Base-by-base conservation (phyloP, 2,888 invertebrate species). In the Meloe dianella region DNA sequence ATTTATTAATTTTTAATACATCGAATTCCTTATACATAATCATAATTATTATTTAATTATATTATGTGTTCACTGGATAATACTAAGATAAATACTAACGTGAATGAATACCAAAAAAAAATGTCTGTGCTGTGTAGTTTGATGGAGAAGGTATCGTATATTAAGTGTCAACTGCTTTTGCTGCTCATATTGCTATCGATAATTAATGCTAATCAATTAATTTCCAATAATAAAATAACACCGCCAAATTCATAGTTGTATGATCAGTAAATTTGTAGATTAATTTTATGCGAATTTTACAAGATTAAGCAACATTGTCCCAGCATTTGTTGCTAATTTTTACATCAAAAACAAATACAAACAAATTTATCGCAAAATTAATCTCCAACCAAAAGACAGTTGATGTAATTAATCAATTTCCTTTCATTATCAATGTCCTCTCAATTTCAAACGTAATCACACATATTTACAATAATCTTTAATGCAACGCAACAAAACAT, bases 121-220 rank as follows among this genome's bases (percentile, higher is more conserved):
- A 47, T 80, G 80, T 81, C 77, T 82, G 82, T 82, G 81, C 81
- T 81, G 81, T 82, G 82, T 84, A 82, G 82, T 83, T 82, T 83
- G 82, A 82, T 83, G 83, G 82, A 84, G 83, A 83, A 83, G 81
- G 81, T 83, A 83, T 81, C 82, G 78, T 79, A 79, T 68, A 51
- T 70, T 76, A 74, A 60, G 58, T 69, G 64, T 82, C 80, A 80
- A 81, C 80, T 80, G 80, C 76, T 79, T 58, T 78, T 76, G 77
- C 79, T 80, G 80, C 75, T 82, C 81, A 80, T 82, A 80, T 78
- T 69, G 69, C 74, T 71, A 71, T 72, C 71, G 65, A 64, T 61
- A 63, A 57, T 60, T 24, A 56, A 9, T 32, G 24, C 17, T n/a
- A 14, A 51, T 60, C 24, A 54, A 51, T 51, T 60, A 64, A 67